Base-by-base conservation (phyloP, 2,888 invertebrate species). In the Phragmatobia fuliginosa region DNA sequence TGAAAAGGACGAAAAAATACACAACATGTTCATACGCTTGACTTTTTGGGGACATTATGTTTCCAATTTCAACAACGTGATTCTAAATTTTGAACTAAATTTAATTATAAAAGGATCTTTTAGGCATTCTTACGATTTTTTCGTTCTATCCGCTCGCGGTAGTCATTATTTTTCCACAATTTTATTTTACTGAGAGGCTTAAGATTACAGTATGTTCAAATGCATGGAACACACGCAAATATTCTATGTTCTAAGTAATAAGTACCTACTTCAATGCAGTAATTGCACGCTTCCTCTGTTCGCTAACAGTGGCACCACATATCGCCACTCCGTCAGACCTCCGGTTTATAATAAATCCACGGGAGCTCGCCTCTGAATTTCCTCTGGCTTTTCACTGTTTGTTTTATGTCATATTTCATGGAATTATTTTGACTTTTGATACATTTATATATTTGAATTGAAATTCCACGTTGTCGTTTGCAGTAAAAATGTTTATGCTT, bases 341-440 rank as follows among this genome's bases (percentile, higher is more conserved):
- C 78, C 82, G 81, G 83, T 84, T 87, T 86, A 85, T 86, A 83
- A 49, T 74, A 86, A 87, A 86, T 83, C 83, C 81, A 72, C 78
- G 73, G 62, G 66, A 70, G 78, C 79, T 71, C 79, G 83, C 81
- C 82, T 81, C 85, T 84, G 84, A 79, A 81, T 81, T 84, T 83
- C 79, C 84, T 80, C 74, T 77, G 80, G 78, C 73, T 83, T 87
- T 83, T 81, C 77, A 75, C 78, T 84, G 78, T 85, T 86, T 87
- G 83, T 87, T 85, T 84, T 77, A 73, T 78, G 76, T 84, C 82
- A 76, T 83, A 83, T 83, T 85, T 82, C 79, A 80, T 80, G 80
- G 74, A 66, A 81, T 75, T 81, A 76, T 75, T 76, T 73, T 45
- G 14, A 67, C 69, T 66, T 68, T 52, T 52, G 70, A 74, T 72